Percentiles rank a stretch among this genome's conserved stretches.
phyloP scores from a whole-genome alignment of 1,140 invertebrate species.

The Sycophila sp. region DNA sequence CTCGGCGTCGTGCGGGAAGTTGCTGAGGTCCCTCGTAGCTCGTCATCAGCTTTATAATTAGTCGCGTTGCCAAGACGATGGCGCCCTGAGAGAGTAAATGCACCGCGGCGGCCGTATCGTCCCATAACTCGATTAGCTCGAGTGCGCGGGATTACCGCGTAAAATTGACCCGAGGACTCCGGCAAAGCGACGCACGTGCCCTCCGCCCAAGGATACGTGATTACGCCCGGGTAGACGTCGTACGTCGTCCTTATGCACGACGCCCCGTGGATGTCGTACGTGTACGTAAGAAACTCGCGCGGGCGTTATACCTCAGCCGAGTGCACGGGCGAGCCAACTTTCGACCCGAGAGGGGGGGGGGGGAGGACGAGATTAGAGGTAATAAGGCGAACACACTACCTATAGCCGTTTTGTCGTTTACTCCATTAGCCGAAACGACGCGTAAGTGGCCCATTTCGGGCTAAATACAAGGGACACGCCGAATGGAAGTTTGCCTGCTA shows the following conservation, averaged over 20 bases:
- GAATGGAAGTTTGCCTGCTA: too few relatives aligned
- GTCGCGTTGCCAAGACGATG: neutral
- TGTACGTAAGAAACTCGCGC: neutral
- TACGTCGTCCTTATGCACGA: too few relatives aligned
- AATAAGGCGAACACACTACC: slow-evolving; percentile 10
- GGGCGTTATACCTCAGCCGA: neutral
- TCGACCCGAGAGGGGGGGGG: too few relatives aligned
- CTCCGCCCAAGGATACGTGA: neutral
- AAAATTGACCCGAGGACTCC: slow-evolving; percentile 4
- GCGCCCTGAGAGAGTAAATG: neutral
- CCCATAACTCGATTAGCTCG: slow-evolving; percentile 4
- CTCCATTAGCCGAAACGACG: neutral
- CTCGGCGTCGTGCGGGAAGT: too few relatives aligned
- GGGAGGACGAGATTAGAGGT: neutral
- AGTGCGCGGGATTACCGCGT: neutral
- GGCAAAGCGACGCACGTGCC: too few relatives aligned
- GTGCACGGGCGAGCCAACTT: too few relatives aligned
- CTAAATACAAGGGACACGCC: too few relatives aligned
- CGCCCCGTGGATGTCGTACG: too few relatives aligned
- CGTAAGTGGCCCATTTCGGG: neutral
- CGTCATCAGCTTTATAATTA: neutral
- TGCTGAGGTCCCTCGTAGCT: neutral
- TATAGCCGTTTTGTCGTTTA: neutral
- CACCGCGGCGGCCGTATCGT: neutral
- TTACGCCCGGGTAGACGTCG: neutral